Evolutionary conservation across 2,113 vertebrate species (phyloP), one percentile per base, ranked within the genome.

Genomic region (Gadus macrocephalus): DNA sequence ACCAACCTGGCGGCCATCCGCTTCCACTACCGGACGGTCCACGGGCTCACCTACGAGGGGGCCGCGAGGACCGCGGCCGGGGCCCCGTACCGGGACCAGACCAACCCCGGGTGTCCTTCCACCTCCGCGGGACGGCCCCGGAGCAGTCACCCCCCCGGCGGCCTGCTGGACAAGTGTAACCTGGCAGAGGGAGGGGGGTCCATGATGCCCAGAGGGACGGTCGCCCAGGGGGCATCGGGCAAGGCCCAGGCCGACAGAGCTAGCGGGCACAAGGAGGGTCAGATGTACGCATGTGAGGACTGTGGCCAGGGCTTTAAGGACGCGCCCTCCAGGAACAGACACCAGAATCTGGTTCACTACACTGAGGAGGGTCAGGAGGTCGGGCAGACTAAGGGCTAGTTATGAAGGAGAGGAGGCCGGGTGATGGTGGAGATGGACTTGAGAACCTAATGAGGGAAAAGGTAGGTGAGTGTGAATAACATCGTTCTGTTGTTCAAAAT

Each of bases 1-100:
- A 90, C 92, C 66, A 92, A 92, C 78, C 89, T 90, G 28, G 92
- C 92, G 0, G 92, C 91, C 1, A 90, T 93, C 70, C 87, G 91
- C 72, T 93, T 93, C 78, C 92, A 93, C 81, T 88, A 92, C 59
- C 88, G 89, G 31, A 91, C 89, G 0, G 89, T 88, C 56, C 91
- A 93, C 28, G 90, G 91, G 0, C 76, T 92, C 49, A 53, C 82
- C 20, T 80, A 83, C 0, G 88, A 92, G 53, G 77, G 79, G 0
- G 66, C 70, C 3, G 66, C 76, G 19, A 77, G 73, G 62, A 22
- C 61, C 0, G 74, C 68, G 20, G 2, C 67, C 12, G 11, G 69
- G 15, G 28, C 56, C 3, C 17, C 20, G 1, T 58, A 69, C 19
- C 64, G 62, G 15, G 78, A 69, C 22, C 16, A 74, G 0, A 49